A percentile compares a stretch with the other conserved stretches of the same genome.
Evolutionary conservation across 2,888 invertebrate species (phyloP).

Genomic region (Nemotelus nigrinus): DNA sequence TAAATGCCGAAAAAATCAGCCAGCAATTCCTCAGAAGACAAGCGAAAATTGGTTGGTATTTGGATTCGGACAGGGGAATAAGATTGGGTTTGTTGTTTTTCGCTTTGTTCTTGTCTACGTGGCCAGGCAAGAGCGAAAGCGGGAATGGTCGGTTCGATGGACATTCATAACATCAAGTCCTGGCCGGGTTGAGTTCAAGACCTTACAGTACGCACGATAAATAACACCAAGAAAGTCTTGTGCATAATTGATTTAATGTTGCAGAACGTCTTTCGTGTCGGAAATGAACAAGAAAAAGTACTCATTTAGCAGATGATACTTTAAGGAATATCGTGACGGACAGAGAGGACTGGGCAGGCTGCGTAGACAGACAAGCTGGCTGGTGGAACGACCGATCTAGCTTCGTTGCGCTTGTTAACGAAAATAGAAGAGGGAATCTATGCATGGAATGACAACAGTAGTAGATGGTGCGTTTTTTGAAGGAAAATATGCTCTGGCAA

Average conservation of each 20-base stretch:
- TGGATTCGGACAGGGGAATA: neutral
- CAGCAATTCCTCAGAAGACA: neutral
- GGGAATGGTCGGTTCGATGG: too few relatives aligned
- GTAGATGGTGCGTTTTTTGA: too few relatives aligned
- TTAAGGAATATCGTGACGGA: conserved; percentile 4
- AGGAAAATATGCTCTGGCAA: too few relatives aligned
- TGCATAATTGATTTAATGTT: conserved; percentile 51
- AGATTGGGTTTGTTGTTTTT: neutral
- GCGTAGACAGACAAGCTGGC: conserved; percentile 20
- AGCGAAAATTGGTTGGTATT: neutral
- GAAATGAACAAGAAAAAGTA: conserved; percentile 45
- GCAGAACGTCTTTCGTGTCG: conserved; percentile 46
- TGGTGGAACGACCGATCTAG: neutral
- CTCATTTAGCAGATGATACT: conserved; percentile 45
- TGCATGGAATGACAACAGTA: too few relatives aligned
- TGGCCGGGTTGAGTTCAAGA: conserved; percentile 1
- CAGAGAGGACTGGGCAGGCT: neutral
- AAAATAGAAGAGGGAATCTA: neutral
- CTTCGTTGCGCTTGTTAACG: neutral
- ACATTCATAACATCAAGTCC: neutral
- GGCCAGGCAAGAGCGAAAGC: neutral
- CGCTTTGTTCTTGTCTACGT: neutral
- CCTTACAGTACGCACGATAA: conserved; percentile 43
- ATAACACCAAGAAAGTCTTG: conserved; percentile 49
- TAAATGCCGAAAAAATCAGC: conserved; percentile 22